Conservation (phyloP, 2,888 invertebrate species). For the Lasioglossum villosulum region DNA sequence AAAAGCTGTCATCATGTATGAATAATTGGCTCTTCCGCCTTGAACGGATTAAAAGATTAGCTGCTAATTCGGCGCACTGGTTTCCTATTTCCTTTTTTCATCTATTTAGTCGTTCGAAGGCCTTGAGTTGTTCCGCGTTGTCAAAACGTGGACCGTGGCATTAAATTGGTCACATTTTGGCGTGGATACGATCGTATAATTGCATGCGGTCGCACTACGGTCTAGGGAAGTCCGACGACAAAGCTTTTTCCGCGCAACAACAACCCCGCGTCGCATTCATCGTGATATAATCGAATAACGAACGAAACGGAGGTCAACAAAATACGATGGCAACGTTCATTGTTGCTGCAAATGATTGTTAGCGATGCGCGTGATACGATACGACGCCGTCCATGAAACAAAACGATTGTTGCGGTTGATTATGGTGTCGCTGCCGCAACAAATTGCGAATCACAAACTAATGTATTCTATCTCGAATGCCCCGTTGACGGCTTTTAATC, state of each 20-base stretch:
- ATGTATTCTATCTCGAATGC: background rate
- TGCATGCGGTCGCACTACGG: slow-evolving; percentile 27
- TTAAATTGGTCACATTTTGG: slow-evolving; percentile 44
- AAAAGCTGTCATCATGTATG: background rate
- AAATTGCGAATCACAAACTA: background rate
- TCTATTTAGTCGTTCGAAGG: slow-evolving; percentile 1
- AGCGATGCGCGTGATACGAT: slow-evolving; percentile 42
- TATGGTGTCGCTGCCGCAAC: slow-evolving; percentile 37
- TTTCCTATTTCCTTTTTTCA: background rate
- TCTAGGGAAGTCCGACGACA: slow-evolving; percentile 22
- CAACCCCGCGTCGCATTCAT: slow-evolving; percentile 37
- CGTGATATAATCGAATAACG: slow-evolving; percentile 54
- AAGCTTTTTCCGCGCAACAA: slow-evolving; percentile 46
- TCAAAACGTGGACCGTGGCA: slow-evolving; percentile 5
- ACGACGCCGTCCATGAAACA: slow-evolving; percentile 43
- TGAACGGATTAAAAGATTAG: background rate
- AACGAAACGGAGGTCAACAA: slow-evolving; percentile 63
- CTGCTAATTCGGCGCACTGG: background rate
- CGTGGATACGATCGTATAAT: slow-evolving; percentile 48
- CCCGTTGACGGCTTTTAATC: background rate
- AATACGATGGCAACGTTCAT: slow-evolving; percentile 54
- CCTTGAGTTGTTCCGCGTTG: slow-evolving; percentile 20
- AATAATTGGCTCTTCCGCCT: background rate
- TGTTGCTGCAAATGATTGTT: slow-evolving; percentile 66
- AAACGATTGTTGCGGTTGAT: slow-evolving; percentile 66